A percentile compares a stretch with the other conserved stretches of the same genome.
phyloP scores from a whole-genome alignment of 2,888 invertebrate species.

The Orthonevra nobilis region DNA sequence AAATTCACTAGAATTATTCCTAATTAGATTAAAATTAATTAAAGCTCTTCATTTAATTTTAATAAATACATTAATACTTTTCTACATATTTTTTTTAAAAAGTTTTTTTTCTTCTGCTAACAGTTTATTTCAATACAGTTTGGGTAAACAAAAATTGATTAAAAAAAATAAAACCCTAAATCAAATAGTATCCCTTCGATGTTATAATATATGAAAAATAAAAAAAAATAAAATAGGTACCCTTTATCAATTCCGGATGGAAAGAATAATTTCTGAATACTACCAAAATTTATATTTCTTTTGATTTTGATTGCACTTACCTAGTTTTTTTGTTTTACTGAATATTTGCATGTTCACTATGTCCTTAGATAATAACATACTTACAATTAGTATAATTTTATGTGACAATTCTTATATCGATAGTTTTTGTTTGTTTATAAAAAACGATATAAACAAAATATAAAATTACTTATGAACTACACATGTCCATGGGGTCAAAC shows the following conservation, averaged over 20 bases:
- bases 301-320: slow-evolving; percentile 67
- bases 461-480: no score
- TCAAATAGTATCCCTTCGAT: slow-evolving; percentile 46
- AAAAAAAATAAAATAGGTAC: not conserved
- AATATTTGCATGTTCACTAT: slow-evolving; percentile 30
- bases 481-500: no score
- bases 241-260: slow-evolving; percentile 36
- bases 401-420: slow-evolving; percentile 5
- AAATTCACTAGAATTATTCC: slow-evolving; percentile 57
- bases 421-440: slow-evolving; percentile 8
- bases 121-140: slow-evolving; percentile 16
- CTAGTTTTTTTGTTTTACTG: slow-evolving; percentile 29
- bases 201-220: slow-evolving; percentile 21
- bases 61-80: slow-evolving; percentile 47
- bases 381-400: slow-evolving; percentile 41
- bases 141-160: no score
- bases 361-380: slow-evolving; percentile 62
- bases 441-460: not conserved
- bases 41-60: slow-evolving; percentile 66
- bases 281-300: slow-evolving; percentile 28
- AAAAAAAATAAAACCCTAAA: no score
- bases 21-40: slow-evolving; percentile 71
- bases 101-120: not conserved
- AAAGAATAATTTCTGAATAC: slow-evolving; percentile 17
- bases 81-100: slow-evolving; percentile 2